Percentiles rank a stretch among this genome's conserved stretches.
Conservation (phyloP, 2,797 vertebrate genomes). For the Phataginus tricuspis region DNA sequence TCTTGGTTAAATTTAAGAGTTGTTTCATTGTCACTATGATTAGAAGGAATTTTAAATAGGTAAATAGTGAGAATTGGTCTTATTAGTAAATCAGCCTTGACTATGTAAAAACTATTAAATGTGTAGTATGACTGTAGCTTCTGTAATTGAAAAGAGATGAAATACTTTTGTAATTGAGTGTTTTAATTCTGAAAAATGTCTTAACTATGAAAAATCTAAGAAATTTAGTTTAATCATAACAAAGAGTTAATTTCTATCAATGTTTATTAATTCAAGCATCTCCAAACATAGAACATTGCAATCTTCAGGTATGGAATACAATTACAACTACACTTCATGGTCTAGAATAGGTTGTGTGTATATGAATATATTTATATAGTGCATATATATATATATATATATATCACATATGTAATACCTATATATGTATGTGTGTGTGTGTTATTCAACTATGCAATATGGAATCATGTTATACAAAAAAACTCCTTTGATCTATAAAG, state of each 20-base stretch:
- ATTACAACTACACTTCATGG: not conserved
- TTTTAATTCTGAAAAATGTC: conserved; percentile 18
- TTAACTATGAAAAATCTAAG: conserved; percentile 51
- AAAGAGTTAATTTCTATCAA: not conserved
- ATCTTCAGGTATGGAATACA: not conserved
- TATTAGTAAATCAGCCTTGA: conserved; percentile 31
- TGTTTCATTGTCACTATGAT: conserved; percentile 11
- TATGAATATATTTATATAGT: not conserved
- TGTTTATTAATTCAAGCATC: conserved; percentile 32
- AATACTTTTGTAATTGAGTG: not conserved
- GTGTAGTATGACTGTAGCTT: not conserved
- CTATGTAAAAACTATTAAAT: conserved; percentile 59
- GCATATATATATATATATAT: not conserved
- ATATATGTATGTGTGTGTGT: not conserved
- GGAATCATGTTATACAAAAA: not conserved
- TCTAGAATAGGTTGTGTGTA: not conserved
- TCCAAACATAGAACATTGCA: not conserved
- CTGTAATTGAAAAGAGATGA: conserved; percentile 20
- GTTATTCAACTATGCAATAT: not conserved
- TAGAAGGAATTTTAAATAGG: conserved; percentile 44
- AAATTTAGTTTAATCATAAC: not conserved
- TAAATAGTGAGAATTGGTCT: conserved; percentile 54
- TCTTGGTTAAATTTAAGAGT: conserved; percentile 9
- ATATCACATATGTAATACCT: not conserved
- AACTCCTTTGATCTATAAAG: conserved; percentile 9